Base-by-base conservation (phyloP, 37 sponge, comb jelly and placozoan genomes). In the Theonella swinhoei region DNA sequence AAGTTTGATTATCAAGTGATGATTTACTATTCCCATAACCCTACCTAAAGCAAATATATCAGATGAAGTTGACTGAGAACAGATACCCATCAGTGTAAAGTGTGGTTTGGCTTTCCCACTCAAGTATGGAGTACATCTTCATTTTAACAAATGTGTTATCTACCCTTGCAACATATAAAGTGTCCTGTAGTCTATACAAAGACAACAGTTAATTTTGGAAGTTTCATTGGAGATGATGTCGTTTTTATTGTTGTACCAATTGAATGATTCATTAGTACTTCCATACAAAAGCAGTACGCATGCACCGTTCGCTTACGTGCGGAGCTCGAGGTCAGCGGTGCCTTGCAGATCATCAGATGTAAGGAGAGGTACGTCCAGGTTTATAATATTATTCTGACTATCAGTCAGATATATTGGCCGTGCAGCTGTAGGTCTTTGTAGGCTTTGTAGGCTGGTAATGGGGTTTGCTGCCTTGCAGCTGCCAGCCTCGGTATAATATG, bases 11-110 rank as follows among this genome's bases (percentile, higher is more conserved):
- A 14, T 47, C 11, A 14, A 47, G 7, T 17, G 54, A 7, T 47
- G 7, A 7, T 47, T 17, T 47, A 17, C 7, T 17, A 14, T 47
- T 17, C 19, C 42, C 23, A 72, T 61, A 43, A 76, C 20, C 25
- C 19, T 39, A 8, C 77, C 77, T 26, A 76, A 7, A 7, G 77
- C 8, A 42, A 47, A 76, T 30, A 78, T 47, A 61, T 78, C 79
- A 62, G 38, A 35, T 7, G 32, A 40, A 35, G 14, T 29, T 19
- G 39, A 35, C 65, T 62, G 79, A 17, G 54, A 14, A 17, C 14
- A 7, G 14, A 17, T 7, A 14, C 7, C 11, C 54, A 14, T 47
- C 54, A 47, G 54, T 47, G 54, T 14, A 47, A 14, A 47, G 54
- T 47, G 7, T 47, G 54, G 54, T 47, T 47, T 47, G n/a, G n/a